phyloP scores from a whole-genome alignment of 2,113 vertebrate genomes.

The Chaetops frenatus region DNA sequence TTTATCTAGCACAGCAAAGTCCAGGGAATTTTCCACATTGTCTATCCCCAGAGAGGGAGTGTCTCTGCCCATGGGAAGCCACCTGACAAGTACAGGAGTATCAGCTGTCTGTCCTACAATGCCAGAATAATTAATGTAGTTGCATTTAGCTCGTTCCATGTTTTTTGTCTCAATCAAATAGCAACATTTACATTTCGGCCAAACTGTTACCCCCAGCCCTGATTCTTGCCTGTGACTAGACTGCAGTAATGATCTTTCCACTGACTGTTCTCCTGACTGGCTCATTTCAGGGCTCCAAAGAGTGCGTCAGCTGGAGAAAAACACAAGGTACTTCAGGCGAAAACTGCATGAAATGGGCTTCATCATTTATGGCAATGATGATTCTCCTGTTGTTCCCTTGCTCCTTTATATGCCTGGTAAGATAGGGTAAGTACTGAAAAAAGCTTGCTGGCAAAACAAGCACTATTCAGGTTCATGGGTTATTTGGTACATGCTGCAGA shows the following conservation, averaged over 20 bases:
- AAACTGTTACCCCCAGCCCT: not conserved
- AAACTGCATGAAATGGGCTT: constrained; percentile 86
- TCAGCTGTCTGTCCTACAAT: not conserved
- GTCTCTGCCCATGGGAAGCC: not conserved
- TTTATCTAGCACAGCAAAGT: not conserved
- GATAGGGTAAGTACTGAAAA: constrained; percentile 82
- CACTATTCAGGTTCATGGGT: not conserved
- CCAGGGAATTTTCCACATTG: not conserved
- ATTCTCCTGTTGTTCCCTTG: constrained; percentile 87
- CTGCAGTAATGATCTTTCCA: not conserved
- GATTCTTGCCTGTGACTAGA: not conserved
- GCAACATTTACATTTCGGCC: not conserved
- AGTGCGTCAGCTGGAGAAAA: constrained; percentile 79
- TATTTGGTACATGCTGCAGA: not conserved
- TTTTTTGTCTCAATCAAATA: not conserved
- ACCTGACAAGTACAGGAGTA: not conserved
- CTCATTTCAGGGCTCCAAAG: constrained; percentile 77
- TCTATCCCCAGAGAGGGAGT: not conserved
- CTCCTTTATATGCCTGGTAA: constrained; percentile 92
- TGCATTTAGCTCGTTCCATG: not conserved
- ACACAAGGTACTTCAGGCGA: constrained; percentile 87
- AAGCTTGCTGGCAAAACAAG: not conserved
- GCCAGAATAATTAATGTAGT: not conserved
- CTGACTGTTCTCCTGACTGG: constrained; percentile 9
- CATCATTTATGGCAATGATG: constrained; percentile 88